Evolutionary conservation across 1,140 invertebrate genomes (phyloP).

Genomic region (Papilio aristodemus): DNA sequence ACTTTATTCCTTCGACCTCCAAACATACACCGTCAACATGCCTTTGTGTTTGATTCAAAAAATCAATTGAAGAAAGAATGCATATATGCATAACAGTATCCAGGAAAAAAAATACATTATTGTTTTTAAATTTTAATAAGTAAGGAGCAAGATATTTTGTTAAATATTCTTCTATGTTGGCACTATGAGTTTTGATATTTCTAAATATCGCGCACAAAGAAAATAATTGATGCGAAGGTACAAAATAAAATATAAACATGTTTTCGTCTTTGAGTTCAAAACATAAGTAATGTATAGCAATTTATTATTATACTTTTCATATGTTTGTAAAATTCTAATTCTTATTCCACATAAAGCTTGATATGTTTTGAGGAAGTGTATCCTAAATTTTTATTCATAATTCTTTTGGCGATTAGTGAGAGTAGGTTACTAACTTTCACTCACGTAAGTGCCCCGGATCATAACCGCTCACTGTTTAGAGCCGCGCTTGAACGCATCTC

Average conservation of each 20-base stretch:
- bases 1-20: conserved; percentile 1
- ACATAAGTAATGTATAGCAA: too few relatives aligned
- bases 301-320: not conserved
- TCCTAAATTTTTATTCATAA: not conserved
- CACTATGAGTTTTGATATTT: too few relatives aligned
- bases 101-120: too few relatives aligned
- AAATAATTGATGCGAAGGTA: too few relatives aligned
- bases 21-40: not conserved
- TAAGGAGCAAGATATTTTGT: too few relatives aligned
- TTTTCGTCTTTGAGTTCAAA: too few relatives aligned
- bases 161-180: too few relatives aligned
- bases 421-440: conserved; percentile 7
- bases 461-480: not conserved
- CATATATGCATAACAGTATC: too few relatives aligned
- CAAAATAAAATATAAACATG: too few relatives aligned
- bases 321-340: not conserved
- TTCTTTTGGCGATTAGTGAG: not conserved
- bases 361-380: too few relatives aligned
- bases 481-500: conserved; percentile 20
- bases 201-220: too few relatives aligned
- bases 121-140: too few relatives aligned
- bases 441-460: conserved; percentile 3
- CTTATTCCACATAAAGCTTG: not conserved
- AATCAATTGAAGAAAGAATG: not conserved
- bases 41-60: not conserved